Conservation (phyloP, 2,113 vertebrate genomes). For the Tympanuchus pallidicinctus region DNA sequence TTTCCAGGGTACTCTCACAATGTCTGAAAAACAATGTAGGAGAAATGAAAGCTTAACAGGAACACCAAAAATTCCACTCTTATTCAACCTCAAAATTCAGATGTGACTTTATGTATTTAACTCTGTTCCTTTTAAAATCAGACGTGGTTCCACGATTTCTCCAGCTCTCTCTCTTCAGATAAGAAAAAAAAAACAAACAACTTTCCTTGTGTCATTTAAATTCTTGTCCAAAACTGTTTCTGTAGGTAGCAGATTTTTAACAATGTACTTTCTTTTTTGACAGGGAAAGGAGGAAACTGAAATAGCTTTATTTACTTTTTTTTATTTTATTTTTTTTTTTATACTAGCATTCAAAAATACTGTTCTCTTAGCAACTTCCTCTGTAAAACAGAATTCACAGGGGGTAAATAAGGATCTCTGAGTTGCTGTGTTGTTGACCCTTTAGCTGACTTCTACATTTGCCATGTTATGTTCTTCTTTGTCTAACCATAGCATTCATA, state of each 20-base stretch:
- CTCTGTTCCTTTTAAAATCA: neutral
- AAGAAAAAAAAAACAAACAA: neutral
- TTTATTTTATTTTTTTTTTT: neutral
- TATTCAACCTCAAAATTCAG: neutral
- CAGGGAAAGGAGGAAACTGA: neutral
- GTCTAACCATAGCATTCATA: neutral
- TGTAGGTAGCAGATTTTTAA: neutral
- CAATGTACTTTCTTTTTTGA: neutral
- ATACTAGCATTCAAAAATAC: neutral
- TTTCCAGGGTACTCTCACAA: neutral
- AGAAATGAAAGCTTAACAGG: neutral
- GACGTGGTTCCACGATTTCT: neutral
- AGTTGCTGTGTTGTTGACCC: neutral
- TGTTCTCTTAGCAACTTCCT: neutral
- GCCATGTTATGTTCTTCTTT: neutral
- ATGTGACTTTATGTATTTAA: neutral
- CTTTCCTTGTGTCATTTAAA: neutral
- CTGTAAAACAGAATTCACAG: neutral
- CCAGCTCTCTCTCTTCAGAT: fast-evolving
- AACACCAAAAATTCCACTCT: fast-evolving
- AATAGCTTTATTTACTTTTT: neutral
- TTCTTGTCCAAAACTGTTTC: neutral
- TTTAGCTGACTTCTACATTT: neutral
- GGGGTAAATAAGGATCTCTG: neutral
- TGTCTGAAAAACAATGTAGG: neutral